These are phyloP conservation scores for Lota lota DNA, from an alignment of 2,113 vertebrate genomes.

Conservation along the genomic window DNA sequence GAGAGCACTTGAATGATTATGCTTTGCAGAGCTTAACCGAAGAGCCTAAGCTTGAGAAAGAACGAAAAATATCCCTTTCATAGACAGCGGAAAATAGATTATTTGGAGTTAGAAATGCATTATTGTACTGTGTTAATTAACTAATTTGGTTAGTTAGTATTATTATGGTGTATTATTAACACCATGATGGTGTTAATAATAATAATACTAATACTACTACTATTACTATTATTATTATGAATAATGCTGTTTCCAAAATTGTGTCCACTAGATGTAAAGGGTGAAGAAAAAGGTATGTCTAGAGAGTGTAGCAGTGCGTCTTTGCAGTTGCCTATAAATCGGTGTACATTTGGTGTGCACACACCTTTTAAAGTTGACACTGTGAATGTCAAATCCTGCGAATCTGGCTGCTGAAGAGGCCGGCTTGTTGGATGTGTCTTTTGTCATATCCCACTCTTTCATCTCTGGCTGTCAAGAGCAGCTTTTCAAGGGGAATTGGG, in stretches of 20 bases:
- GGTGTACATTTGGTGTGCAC: constrained; percentile 29
- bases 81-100: background rate
- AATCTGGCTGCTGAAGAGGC: constrained; percentile 49
- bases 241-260: background rate
- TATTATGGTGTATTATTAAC: too few species aligned
- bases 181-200: too few species aligned
- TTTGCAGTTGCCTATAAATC: constrained; percentile 17
- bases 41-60: constrained; percentile 11
- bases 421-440: constrained; percentile 59
- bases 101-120: background rate
- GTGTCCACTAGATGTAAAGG: background rate
- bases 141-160: too few species aligned
- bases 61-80: background rate
- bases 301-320: background rate
- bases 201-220: too few species aligned
- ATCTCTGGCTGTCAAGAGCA: constrained; percentile 60
- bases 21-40: constrained; percentile 21
- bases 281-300: background rate
- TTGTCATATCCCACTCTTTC: constrained; percentile 63
- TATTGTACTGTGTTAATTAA: too few species aligned
- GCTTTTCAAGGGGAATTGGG: constrained; percentile 69
- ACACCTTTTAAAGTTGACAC: constrained; percentile 37
- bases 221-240: background rate
- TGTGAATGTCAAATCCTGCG: constrained; percentile 55
- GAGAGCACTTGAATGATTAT: constrained; percentile 32